Evolutionary conservation across 2,113 vertebrate species (phyloP).

Genomic region (Parotia lawesii): DNA sequence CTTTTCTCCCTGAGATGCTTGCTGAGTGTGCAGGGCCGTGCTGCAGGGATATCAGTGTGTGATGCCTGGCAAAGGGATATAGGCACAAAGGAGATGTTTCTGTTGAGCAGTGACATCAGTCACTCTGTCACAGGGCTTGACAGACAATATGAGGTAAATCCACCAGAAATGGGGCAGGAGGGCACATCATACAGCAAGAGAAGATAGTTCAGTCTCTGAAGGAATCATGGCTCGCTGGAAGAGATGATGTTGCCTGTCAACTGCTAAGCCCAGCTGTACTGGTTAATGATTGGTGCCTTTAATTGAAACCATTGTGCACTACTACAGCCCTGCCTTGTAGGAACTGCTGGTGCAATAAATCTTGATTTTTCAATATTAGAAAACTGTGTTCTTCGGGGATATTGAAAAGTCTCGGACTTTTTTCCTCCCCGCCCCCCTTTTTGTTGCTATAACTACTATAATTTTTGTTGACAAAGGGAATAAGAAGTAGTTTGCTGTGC

Average conservation of each 20-base stretch:
- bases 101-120: background rate
- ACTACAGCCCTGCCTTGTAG: background rate
- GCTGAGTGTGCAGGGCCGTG: background rate
- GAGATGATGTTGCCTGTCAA: background rate
- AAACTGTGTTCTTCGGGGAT: background rate
- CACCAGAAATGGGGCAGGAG: background rate
- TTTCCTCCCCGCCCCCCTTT: background rate
- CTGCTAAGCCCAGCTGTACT: background rate
- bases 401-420: background rate
- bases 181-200: background rate
- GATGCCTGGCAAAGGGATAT: background rate
- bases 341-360: slow-evolving; percentile 24
- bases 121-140: background rate
- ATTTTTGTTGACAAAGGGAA: slow-evolving; percentile 19
- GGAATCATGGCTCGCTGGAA: background rate
- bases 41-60: rapidly evolving
- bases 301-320: slow-evolving; percentile 21
- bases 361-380: slow-evolving; percentile 26
- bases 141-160: background rate
- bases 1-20: background rate
- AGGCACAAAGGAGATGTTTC: background rate
- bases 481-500: background rate
- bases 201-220: background rate
- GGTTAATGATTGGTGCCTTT: slow-evolving; percentile 26
- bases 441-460: slow-evolving; percentile 7